Conservation (phyloP, 1,140 invertebrate species). For the Drosophila nannoptera region DNA sequence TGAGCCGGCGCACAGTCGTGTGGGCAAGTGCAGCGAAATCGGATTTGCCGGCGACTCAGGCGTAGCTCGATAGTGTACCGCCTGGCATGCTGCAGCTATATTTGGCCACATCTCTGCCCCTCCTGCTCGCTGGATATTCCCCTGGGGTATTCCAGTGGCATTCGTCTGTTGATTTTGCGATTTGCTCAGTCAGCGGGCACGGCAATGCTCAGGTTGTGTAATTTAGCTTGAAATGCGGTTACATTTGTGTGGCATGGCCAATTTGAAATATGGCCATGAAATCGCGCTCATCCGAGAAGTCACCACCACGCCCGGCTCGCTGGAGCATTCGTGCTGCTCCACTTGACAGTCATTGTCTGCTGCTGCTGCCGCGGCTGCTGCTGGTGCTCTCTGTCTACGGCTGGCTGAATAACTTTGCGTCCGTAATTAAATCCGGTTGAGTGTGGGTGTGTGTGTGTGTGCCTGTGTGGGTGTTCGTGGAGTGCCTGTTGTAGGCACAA, state of each 20-base stretch:
- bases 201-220: conserved; percentile 2
- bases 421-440: conserved; percentile 25
- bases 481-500: too few species aligned
- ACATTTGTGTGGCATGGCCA: conserved; percentile 18
- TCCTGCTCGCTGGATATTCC: too few species aligned
- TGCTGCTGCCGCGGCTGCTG: background rate
- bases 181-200: conserved; percentile 15
- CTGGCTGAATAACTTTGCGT: conserved; percentile 17
- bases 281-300: conserved; percentile 3
- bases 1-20: too few species aligned
- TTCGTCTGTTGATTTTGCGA: background rate
- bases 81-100: too few species aligned
- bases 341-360: conserved; percentile 8
- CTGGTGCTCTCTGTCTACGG: background rate
- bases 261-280: conserved; percentile 6
- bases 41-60: too few species aligned
- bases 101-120: too few species aligned
- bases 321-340: conserved; percentile 5
- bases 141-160: background rate
- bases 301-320: background rate
- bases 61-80: too few species aligned
- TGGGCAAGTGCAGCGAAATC: too few species aligned
- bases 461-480: background rate
- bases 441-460: background rate
- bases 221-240: conserved; percentile 15